Percentiles rank a stretch among this genome's conserved stretches.
Conservation (phyloP, 1,140 invertebrate species). For the Aphaenogaster rudis region DNA sequence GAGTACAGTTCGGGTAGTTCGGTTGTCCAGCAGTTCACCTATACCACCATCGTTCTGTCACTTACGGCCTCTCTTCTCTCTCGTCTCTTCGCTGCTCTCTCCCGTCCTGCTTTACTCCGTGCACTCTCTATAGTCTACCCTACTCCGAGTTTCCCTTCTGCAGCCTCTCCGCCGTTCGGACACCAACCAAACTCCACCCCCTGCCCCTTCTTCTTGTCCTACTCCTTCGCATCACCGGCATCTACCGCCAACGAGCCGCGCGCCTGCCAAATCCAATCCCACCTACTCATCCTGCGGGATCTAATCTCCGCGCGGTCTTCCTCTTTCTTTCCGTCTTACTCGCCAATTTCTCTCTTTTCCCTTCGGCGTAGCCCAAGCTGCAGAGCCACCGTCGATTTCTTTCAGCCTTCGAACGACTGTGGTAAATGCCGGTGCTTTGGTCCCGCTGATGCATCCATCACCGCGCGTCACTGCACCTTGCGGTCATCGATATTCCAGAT, state of each 20-base stretch:
- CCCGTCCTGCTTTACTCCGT: slow-evolving; percentile 18
- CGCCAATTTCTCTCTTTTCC: slow-evolving; percentile 35
- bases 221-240: slow-evolving; percentile 70
- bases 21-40: slow-evolving; percentile 83
- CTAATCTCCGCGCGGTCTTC: slow-evolving; percentile 74
- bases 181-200: slow-evolving; percentile 75
- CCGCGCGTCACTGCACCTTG: slow-evolving; percentile 53
- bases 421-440: slow-evolving; percentile 69
- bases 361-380: slow-evolving; percentile 9
- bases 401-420: slow-evolving; percentile 62
- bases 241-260: slow-evolving; percentile 76
- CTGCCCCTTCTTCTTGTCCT: slow-evolving; percentile 70
- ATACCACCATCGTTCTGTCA: slow-evolving; percentile 71
- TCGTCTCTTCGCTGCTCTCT: slow-evolving; percentile 33
- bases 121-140: slow-evolving; percentile 59
- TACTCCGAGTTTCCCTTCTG: slow-evolving; percentile 76
- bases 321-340: slow-evolving; percentile 55
- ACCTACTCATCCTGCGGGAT: slow-evolving; percentile 70
- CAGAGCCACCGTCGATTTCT: slow-evolving; percentile 67
- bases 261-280: slow-evolving; percentile 83
- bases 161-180: slow-evolving; percentile 74
- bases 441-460: slow-evolving; percentile 68
- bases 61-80: slow-evolving; percentile 61
- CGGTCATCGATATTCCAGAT: slow-evolving; percentile 46
- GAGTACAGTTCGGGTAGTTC: slow-evolving; percentile 79